phyloP scores from a whole-genome alignment of 2,797 vertebrate genomes.

The Acomys russatus region DNA sequence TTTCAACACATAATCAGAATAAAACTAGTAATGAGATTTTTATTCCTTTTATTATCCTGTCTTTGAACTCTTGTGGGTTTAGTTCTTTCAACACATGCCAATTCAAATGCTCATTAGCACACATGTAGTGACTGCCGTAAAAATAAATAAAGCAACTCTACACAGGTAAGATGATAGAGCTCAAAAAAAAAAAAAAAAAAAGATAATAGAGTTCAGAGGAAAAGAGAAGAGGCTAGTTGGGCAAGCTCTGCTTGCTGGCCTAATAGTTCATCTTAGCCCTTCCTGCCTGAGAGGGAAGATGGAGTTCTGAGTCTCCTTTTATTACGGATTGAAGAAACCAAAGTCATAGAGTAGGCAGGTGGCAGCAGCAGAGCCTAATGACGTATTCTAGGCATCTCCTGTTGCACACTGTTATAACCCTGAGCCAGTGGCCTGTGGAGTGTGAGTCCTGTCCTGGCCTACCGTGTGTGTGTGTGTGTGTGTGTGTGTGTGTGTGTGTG shows the following conservation, averaged over 20 bases:
- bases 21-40: conserved; percentile 38
- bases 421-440: neutral
- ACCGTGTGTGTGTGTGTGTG: neutral
- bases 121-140: neutral
- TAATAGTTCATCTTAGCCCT: neutral
- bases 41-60: conserved; percentile 26
- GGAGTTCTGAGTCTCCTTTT: neutral
- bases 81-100: conserved; percentile 10
- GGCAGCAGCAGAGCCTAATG: neutral
- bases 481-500: neutral
- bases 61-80: conserved; percentile 40
- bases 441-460: neutral
- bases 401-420: neutral
- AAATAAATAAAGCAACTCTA: conserved; percentile 11
- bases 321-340: neutral
- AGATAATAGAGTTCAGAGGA: neutral
- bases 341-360: conserved; percentile 12
- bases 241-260: neutral
- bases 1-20: neutral
- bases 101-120: neutral
- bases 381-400: conserved; percentile 1
- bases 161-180: neutral
- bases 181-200: neutral
- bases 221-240: neutral
- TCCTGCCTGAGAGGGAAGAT: neutral